A percentile compares a stretch with the other conserved stretches of the same genome.
These are phyloP conservation scores for Coenobita brevimanus DNA, from an alignment of 1,140 invertebrate species.

Conservation along the genomic window DNA sequence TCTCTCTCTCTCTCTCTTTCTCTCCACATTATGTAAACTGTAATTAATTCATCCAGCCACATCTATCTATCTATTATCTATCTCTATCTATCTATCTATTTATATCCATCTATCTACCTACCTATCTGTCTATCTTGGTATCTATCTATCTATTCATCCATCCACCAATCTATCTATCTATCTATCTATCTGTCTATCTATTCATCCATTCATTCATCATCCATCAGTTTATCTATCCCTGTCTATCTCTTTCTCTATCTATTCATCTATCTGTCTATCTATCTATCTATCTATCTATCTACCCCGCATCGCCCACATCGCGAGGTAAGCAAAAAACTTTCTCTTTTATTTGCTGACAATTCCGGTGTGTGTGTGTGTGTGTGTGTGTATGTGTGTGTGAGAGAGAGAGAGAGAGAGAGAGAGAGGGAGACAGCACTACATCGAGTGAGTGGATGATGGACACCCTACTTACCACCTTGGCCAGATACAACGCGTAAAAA, in stretches of 20 bases:
- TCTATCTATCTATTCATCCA: too few species aligned
- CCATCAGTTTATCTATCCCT: too few species aligned
- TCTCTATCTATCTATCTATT: too few species aligned
- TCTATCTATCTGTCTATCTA: too few species aligned
- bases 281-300: neutral
- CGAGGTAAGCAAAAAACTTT: neutral
- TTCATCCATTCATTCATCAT: too few species aligned
- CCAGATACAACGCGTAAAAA: too few species aligned
- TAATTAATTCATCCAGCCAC: neutral
- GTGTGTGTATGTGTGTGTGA: neutral
- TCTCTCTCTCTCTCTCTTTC: constrained; percentile 4
- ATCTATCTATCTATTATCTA: neutral
- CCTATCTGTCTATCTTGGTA: too few species aligned
- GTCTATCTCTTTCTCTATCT: too few species aligned
- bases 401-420: constrained; percentile 47
- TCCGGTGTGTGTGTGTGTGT: neutral
- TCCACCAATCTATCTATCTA: too few species aligned
- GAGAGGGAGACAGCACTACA: constrained; percentile 13
- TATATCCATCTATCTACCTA: neutral
- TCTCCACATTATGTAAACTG: neutral
- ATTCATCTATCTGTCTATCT: neutral
- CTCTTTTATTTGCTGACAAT: neutral
- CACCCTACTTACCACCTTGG: too few species aligned
- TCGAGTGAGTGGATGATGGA: neutral
- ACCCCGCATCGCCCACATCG: neutral